Evolutionary conservation across 2,113 vertebrate genomes (phyloP).

Genomic region (Acrocephalus arundinaceus): DNA sequence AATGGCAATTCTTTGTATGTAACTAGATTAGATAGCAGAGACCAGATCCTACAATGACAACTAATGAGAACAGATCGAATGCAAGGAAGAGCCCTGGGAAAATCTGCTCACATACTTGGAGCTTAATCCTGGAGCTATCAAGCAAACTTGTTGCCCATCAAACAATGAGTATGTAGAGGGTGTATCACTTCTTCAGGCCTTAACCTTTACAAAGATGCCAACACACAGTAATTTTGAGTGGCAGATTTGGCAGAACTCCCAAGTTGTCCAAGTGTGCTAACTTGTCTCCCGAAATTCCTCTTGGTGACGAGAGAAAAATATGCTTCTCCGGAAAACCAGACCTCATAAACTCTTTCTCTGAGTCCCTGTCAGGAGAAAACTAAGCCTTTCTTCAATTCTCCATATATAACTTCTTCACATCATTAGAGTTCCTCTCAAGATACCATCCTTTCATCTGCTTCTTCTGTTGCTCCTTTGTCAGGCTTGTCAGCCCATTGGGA

Average conservation of each 20-base stretch:
- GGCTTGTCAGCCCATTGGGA: not conserved
- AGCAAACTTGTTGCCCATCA: not conserved
- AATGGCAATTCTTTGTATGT: not conserved
- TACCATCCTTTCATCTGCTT: not conserved
- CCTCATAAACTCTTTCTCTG: not conserved
- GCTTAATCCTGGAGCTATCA: not conserved
- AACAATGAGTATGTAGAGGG: not conserved
- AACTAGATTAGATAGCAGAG: not conserved
- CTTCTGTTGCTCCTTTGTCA: not conserved
- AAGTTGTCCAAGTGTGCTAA: not conserved
- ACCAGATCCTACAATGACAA: not conserved
- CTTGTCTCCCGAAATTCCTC: not conserved
- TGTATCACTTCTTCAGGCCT: not conserved
- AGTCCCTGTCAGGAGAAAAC: not conserved
- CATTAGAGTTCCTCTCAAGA: not conserved
- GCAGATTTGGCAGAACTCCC: not conserved
- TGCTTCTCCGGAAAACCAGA: not conserved
- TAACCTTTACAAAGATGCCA: not conserved
- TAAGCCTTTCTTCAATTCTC: not conserved
- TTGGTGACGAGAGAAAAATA: not conserved
- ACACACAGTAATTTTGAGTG: no score
- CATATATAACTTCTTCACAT: not conserved
- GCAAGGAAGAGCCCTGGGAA: not conserved
- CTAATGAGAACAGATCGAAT: not conserved
- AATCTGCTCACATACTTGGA: not conserved